Base-by-base conservation (phyloP, 2,888 invertebrate species). In the Yponomeuta plumbellus region DNA sequence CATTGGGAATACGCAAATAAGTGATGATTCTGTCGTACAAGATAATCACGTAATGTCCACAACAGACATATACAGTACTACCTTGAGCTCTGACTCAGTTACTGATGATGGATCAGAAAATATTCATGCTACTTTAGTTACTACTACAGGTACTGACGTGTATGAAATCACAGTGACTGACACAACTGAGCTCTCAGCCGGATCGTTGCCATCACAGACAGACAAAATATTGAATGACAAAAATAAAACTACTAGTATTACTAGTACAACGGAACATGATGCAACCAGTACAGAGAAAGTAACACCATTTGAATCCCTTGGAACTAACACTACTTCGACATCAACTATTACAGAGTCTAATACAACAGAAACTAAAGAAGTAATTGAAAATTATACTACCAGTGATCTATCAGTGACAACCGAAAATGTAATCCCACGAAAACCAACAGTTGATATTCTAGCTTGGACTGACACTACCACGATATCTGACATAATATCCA, bases 391-490 rank as follows among this genome's bases (percentile, higher is more conserved):
- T 52, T 17, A 52, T 52, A 52, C 44, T 17, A 52, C 44, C 17
- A 17, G 17, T 13, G 17, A 52, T 17, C 17, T 17, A 17, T 4
- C 44, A 52, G 17, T 17, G 44, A 3, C 61, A 61, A 23, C 34
- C 11, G 23, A 11, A 61, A 34, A 61, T 34, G 17, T 23, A 13
- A 61, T 61, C 17, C 87, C 89, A 66, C 81, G 90, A 70, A 80
- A 83, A 73, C 90, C 89, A 74, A 85, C 86, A 72, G 80, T 85
- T 68, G 88, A 91, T 73, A 90, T 91, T 74, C 80, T 83, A 66
- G 90, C 91, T 70, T 89, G 89, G 87, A 86, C 88, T 70, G 88
- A 91, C 75, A 83, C 83, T 65, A 84, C 84, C 62, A 72, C 78
- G 56, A 73, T 76, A 69, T 78, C 81, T 76, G 86, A 92, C 78